Evolutionary conservation across 2,888 invertebrate species (phyloP).

Genomic region (Thera britannica): DNA sequence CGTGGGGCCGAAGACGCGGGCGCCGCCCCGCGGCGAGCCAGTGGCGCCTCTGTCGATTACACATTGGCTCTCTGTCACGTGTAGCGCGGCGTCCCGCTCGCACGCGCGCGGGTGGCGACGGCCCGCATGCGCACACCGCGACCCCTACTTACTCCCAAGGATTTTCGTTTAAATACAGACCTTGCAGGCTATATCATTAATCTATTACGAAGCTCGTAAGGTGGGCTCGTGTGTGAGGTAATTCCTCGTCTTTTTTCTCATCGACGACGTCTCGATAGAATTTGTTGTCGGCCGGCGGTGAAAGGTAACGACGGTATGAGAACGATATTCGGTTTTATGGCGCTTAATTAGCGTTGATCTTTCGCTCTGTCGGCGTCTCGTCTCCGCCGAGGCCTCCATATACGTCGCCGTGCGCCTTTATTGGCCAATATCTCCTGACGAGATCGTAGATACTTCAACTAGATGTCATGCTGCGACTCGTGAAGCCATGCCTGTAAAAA

Average conservation of each 20-base stretch:
- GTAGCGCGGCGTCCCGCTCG: constrained; percentile 53
- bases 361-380: constrained; percentile 69
- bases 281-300: constrained; percentile 67
- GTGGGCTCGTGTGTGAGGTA: constrained; percentile 68
- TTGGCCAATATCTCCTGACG: constrained; percentile 65
- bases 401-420: constrained; percentile 66
- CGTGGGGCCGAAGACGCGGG: constrained; percentile 78
- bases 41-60: constrained; percentile 78
- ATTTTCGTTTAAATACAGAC: constrained; percentile 71
- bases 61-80: constrained; percentile 43
- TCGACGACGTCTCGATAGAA: constrained; percentile 54
- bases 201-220: constrained; percentile 75
- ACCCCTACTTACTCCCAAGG: constrained; percentile 53
- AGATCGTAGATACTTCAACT: constrained; percentile 67
- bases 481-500: constrained; percentile 52
- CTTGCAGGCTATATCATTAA: constrained; percentile 80
- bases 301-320: constrained; percentile 73
- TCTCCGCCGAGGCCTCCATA: constrained; percentile 57
- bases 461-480: constrained; percentile 63
- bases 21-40: constrained; percentile 75
- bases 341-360: constrained; percentile 79
- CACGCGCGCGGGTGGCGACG: constrained; percentile 65
- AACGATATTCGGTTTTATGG: constrained; percentile 80
- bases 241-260: constrained; percentile 65
- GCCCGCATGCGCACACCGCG: constrained; percentile 55